Base-by-base conservation (phyloP, 2,888 invertebrate genomes). In the Mimas tiliae region DNA sequence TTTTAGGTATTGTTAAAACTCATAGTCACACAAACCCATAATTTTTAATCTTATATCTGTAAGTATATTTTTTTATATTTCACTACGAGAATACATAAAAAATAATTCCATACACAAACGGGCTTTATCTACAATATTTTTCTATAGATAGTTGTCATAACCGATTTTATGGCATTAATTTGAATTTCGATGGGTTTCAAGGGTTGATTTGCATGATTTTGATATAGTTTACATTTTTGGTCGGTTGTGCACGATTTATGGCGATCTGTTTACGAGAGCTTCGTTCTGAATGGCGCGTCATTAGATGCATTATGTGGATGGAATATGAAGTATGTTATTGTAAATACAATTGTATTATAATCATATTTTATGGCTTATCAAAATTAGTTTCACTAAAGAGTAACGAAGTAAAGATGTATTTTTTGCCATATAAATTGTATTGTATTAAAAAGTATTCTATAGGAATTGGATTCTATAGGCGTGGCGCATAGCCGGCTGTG, bases 131-230 rank as follows among this genome's bases (percentile, higher is more conserved):
- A 7, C 11, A 42, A 58, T 16, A 21, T 58, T 58, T 58, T 6
- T 16, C 38, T 58, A 58, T 9, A 58, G 6, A 11, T 19, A 42
- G 58, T 42, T 58, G 58, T 58, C 42, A 58, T 42, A 58, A 42
- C 38, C 90, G 88, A 93, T 92, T 93, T 93, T 91, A 93, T 93
- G 90, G 92, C 75, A 76, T 76, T 83, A 79, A 88, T 92, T 91
- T 91, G 85, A 91, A 90, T 91, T 88, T 88, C 81, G 83, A 85
- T 86, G 83, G 82, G 75, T 68, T 85, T 85, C 84, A 88, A 85
- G 85, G 86, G 87, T 78, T 84, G 68, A 90, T 93, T 92, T 93
- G 90, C 92, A 92, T 93, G 88, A 92, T 91, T 93, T 90, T 92
- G 91, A 91, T 90, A 90, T 91, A 91, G 78, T 78, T 58, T 19